A percentile compares a stretch with the other conserved stretches of the same genome.
Evolutionary conservation across 2,888 invertebrate genomes (phyloP).

Genomic region (Cataglyphis livida): DNA sequence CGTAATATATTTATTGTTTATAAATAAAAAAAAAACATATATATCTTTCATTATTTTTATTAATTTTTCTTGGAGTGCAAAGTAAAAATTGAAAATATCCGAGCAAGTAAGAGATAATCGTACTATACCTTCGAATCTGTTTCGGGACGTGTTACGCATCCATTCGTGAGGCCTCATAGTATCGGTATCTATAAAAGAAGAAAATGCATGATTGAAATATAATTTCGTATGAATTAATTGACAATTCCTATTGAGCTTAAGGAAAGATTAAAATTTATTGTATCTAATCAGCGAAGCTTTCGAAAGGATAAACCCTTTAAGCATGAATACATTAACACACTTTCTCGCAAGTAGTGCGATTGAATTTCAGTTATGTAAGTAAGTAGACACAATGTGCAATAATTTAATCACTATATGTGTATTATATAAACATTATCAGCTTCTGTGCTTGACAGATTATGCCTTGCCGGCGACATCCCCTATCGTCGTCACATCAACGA

Average conservation of each 20-base stretch:
- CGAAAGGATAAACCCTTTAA: neutral
- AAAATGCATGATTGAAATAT: neutral
- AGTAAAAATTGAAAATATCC: neutral
- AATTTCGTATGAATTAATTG: neutral
- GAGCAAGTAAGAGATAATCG: conserved; percentile 45
- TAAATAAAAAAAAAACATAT: neutral
- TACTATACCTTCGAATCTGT: conserved; percentile 62
- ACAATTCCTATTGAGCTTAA: neutral
- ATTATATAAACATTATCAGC: conserved; percentile 79
- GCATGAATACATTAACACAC: conserved; percentile 37
- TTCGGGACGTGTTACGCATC: conserved; percentile 42
- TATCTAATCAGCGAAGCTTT: neutral
- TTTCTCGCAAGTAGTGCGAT: conserved; percentile 58
- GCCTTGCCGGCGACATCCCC: conserved; percentile 77
- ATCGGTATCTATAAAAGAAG: conserved; percentile 55
- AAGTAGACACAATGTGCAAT: conserved; percentile 68
- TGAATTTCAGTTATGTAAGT: conserved; percentile 75
- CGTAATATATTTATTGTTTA: neutral
- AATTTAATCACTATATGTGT: conserved; percentile 74
- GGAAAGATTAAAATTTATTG: neutral
- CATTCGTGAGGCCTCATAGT: conserved; percentile 63
- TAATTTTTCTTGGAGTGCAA: neutral
- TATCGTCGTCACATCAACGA: conserved; percentile 62
- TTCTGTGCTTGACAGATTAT: conserved; percentile 80
- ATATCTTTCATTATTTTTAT: neutral